Percentiles rank a stretch among this genome's conserved stretches.
These are phyloP conservation scores for Pagetopsis macropterus DNA, from an alignment of 2,797 vertebrate species.

Conservation along the genomic window DNA sequence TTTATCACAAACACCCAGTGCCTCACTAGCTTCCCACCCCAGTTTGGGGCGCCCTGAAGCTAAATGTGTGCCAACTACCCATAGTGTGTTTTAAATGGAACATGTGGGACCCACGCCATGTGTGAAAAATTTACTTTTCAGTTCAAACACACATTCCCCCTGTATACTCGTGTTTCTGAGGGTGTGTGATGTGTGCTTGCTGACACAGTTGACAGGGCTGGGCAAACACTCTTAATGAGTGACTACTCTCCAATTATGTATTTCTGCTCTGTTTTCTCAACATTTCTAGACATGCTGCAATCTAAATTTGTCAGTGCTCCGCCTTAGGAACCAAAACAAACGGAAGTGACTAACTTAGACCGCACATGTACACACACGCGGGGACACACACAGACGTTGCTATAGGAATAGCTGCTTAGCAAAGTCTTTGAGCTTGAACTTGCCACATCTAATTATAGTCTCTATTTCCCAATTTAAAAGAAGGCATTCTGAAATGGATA, in stretches of 20 bases:
- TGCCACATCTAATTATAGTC: slow-evolving; percentile 69
- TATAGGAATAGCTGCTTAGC: slow-evolving; percentile 48
- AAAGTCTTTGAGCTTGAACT: slow-evolving; percentile 58
- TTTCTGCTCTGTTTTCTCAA: slow-evolving; percentile 59
- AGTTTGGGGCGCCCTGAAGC: background rate
- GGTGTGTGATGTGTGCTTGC: slow-evolving; percentile 2
- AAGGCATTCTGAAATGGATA: slow-evolving; percentile 70
- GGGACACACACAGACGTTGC: slow-evolving; percentile 33
- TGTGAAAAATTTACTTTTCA: slow-evolving; percentile 1
- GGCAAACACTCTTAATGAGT: slow-evolving; percentile 57
- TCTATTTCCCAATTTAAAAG: slow-evolving; percentile 60
- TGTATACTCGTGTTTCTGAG: slow-evolving; percentile 7
- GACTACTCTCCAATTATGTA: slow-evolving; percentile 64
- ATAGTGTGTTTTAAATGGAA: background rate
- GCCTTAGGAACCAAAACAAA: slow-evolving; percentile 70
- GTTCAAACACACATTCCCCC: background rate
- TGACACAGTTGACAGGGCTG: slow-evolving; percentile 35
- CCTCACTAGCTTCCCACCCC: background rate
- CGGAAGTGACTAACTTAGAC: slow-evolving; percentile 64
- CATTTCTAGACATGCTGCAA: slow-evolving; percentile 43
- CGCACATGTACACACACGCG: slow-evolving; percentile 14
- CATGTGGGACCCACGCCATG: background rate
- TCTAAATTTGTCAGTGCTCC: slow-evolving; percentile 65
- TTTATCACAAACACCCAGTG: background rate
- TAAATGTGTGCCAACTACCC: background rate